Percentiles rank a stretch among this genome's conserved stretches.
These are phyloP conservation scores for Enteromius mattozi DNA, from an alignment of 2,797 vertebrate species.

Conservation along the genomic window DNA sequence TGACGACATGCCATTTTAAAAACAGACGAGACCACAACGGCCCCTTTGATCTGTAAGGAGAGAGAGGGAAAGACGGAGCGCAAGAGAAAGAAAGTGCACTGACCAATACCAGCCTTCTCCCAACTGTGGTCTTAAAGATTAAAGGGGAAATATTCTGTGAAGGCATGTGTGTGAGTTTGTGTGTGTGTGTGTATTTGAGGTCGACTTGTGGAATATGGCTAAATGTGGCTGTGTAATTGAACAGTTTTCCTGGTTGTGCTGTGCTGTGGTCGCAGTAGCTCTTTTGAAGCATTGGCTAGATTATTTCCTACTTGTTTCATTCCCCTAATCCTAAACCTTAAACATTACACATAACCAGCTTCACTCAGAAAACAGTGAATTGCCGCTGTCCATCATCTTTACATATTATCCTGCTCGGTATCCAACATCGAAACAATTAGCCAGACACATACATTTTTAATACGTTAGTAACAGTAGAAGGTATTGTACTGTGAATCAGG, in stretches of 20 bases:
- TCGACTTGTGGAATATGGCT: slow-evolving; percentile 38
- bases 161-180: slow-evolving; percentile 22
- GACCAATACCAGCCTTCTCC: slow-evolving; percentile 41
- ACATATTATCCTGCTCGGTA: slow-evolving; percentile 17
- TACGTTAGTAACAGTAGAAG: not conserved
- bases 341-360: slow-evolving; percentile 49
- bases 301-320: slow-evolving; percentile 45
- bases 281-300: slow-evolving; percentile 38
- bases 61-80: slow-evolving; percentile 31
- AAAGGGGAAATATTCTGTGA: slow-evolving; percentile 48
- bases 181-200: slow-evolving; percentile 46
- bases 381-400: slow-evolving; percentile 26
- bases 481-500: not conserved
- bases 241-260: slow-evolving; percentile 48
- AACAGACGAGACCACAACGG: slow-evolving; percentile 69
- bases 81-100: slow-evolving; percentile 34
- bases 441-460: slow-evolving; percentile 11
- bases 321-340: slow-evolving; percentile 54
- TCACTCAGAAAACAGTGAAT: slow-evolving; percentile 24
- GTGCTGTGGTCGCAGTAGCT: slow-evolving; percentile 45
- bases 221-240: slow-evolving; percentile 58
- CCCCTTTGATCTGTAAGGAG: slow-evolving; percentile 59
- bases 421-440: not conserved
- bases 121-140: slow-evolving; percentile 49
- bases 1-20: slow-evolving; percentile 72